These are phyloP conservation scores for Idris sp. DNA, from an alignment of 1,140 invertebrate species.

Conservation along the genomic window DNA sequence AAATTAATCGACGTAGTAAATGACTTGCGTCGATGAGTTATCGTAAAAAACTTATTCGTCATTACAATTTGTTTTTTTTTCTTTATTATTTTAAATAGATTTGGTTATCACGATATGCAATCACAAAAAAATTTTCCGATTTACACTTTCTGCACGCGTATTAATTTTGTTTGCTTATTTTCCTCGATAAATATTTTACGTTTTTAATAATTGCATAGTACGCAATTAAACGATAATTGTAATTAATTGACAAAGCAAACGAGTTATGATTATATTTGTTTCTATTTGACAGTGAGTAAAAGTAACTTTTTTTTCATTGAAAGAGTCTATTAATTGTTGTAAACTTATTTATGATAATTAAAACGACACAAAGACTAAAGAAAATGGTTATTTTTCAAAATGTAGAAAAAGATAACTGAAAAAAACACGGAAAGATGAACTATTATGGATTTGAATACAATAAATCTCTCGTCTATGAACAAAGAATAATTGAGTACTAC, in stretches of 20 bases:
- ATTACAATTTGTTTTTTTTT: no score
- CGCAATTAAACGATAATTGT: slow-evolving; percentile 12
- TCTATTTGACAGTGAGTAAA: slow-evolving; percentile 25
- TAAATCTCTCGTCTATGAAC: slow-evolving; percentile 4
- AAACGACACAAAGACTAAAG: slow-evolving; percentile 8
- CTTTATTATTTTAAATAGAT: no score
- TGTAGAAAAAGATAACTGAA: no score
- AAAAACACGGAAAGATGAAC: neutral
- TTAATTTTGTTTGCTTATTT: neutral
- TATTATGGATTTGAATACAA: neutral
- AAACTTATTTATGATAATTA: slow-evolving; percentile 15
- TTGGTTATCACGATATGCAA: neutral
- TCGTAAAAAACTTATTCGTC: no score
- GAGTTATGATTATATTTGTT: slow-evolving; percentile 16
- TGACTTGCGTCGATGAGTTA: no score
- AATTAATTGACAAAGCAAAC: slow-evolving; percentile 20
- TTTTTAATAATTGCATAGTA: slow-evolving; percentile 27
- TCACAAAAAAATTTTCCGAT: neutral
- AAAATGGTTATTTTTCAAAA: neutral
- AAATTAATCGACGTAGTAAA: no score
- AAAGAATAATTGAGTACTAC: slow-evolving; percentile 4
- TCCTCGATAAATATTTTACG: slow-evolving; percentile 1
- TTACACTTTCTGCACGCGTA: neutral
- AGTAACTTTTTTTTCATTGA: slow-evolving; percentile 12
- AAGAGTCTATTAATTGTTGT: no score